Evolutionary conservation across 2,113 vertebrate genomes (phyloP).

Genomic region (Micronycteris hirsuta): DNA sequence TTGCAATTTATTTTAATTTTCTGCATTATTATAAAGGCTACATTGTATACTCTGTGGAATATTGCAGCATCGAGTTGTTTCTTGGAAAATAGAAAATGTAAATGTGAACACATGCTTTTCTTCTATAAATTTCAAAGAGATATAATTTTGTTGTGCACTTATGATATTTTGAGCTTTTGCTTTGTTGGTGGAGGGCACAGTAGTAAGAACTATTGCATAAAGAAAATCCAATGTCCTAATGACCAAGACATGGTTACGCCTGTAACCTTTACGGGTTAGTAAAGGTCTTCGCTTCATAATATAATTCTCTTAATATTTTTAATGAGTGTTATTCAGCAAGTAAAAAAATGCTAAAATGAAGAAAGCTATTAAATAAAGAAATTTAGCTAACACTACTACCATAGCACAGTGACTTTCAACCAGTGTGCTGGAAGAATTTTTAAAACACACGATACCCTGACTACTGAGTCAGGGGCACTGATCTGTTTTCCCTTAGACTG

Average conservation of each 20-base stretch:
- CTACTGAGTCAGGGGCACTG: not conserved
- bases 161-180: constrained; percentile 42
- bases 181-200: not conserved
- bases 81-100: constrained; percentile 75
- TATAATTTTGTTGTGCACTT: constrained; percentile 40
- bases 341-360: not conserved
- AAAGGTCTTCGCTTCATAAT: not conserved
- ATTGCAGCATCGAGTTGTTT: constrained; percentile 56
- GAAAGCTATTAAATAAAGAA: not conserved
- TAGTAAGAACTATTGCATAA: constrained; percentile 1
- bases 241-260: not conserved
- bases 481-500: not conserved
- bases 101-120: constrained; percentile 59
- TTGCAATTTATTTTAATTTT: constrained; percentile 72
- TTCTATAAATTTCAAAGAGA: constrained; percentile 65
- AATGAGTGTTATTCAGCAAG: not conserved
- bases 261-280: not conserved
- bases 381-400: not conserved
- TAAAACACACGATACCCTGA: not conserved
- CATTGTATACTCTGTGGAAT: constrained; percentile 47
- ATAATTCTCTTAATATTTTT: not conserved
- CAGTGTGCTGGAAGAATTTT: not conserved
- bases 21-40: constrained; percentile 58
- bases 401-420: not conserved
- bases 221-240: not conserved